Evolutionary conservation across 2,888 invertebrate genomes (phyloP), one percentile per base, ranked within the genome.

Genomic region (Galerucella nymphaeae): DNA sequence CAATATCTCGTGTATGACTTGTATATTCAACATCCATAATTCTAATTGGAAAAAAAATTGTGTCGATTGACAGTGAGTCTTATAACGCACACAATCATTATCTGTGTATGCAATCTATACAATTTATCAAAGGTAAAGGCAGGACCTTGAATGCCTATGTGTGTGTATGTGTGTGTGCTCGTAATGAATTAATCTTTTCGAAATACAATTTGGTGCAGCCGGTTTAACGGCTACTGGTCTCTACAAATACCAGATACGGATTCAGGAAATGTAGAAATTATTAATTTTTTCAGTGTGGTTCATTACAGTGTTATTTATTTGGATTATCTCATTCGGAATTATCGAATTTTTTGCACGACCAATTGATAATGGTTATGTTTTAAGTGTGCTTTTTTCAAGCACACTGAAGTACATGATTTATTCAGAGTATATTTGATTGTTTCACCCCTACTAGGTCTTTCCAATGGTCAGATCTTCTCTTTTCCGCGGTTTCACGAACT

Each of bases 211-310:
- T 72, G 70, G 71, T 70, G 75, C 77, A 77, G 80, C 80, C 79
- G 80, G 80, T 80, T 70, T 69, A 73, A 74, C 78, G 50, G 79
- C 80, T 80, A 80, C 80, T 75, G 79, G 78, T 74, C 71, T 74
- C 71, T 48, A 63, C 70, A 69, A 74, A 76, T 66, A 69, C 20
- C 55, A 55, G 55, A 55, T 55, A 18, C 55, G 55, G 18, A 18
- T 20, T 55, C 55, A 55, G 55, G 5, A 48, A 48, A 48, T 1
- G n/a, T 48, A 48, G n/a, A n/a, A 48, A 13, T 13, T 14, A 5
- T 48, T 14, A n/a, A 4, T 48, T 48, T 48, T 48, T 14, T n/a
- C n/a, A n/a, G n/a, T n/a, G n/a, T n/a, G n/a, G n/a, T n/a, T n/a
- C n/a, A n/a, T n/a, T n/a, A n/a, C n/a, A n/a, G n/a, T n/a, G n/a